Conservation (phyloP, 1,140 invertebrate genomes). For the Tetramorium parvispinum region DNA sequence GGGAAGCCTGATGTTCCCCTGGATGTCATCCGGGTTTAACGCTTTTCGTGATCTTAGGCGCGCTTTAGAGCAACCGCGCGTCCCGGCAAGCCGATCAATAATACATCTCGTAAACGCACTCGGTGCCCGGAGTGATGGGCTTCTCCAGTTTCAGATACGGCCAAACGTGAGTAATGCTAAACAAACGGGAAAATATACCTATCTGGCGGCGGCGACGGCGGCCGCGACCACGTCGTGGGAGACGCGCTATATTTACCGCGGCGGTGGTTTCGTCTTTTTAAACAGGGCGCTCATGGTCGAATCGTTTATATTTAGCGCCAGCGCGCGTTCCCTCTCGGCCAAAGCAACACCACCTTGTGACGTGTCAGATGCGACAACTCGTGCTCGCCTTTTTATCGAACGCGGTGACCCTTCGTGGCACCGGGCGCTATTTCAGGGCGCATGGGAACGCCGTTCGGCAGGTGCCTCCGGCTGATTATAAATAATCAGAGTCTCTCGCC, state of each 20-base stretch:
- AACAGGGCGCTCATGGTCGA: conserved; percentile 41
- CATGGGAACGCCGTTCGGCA: conserved; percentile 80
- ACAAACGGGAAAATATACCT: conserved; percentile 68
- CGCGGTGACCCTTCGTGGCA: conserved; percentile 51
- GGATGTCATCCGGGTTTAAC: conserved; percentile 43
- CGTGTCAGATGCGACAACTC: conserved; percentile 67
- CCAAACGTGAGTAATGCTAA: conserved; percentile 63
- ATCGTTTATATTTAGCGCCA: conserved; percentile 77
- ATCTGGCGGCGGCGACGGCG: conserved; percentile 16
- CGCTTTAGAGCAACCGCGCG: conserved; percentile 62
- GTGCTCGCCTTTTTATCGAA: conserved; percentile 73
- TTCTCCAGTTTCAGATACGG: conserved; percentile 67
- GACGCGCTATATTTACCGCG: conserved; percentile 79
- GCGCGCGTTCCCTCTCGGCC: not conserved
- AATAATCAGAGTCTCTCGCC: conserved; percentile 75
- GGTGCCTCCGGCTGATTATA: conserved; percentile 79
- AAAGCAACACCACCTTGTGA: conserved; percentile 73
- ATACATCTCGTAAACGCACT: conserved; percentile 4
- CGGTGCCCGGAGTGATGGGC: conserved; percentile 24
- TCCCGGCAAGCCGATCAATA: conserved; percentile 40
- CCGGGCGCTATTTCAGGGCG: conserved; percentile 76
- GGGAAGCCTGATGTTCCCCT: conserved; percentile 29
- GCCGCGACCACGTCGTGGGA: conserved; percentile 76
- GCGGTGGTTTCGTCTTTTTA: conserved; percentile 71
- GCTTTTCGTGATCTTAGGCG: conserved; percentile 56